Evolutionary conservation across 2,797 vertebrate species (phyloP).

Genomic region (Diglossa cyanea): DNA sequence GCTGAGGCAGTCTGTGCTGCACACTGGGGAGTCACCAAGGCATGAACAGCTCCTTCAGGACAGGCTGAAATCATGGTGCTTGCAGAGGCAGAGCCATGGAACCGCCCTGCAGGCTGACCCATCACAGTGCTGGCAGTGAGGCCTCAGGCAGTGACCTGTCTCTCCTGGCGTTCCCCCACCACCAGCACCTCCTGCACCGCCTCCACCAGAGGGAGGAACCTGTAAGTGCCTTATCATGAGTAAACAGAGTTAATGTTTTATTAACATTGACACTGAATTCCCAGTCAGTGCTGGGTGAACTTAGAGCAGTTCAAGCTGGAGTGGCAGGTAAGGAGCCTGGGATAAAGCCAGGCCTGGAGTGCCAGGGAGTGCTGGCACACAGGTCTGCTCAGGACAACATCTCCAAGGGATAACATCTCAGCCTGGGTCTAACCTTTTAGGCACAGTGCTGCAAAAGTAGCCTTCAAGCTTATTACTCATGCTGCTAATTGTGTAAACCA

Average conservation of each 20-base stretch:
- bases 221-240: fast-evolving
- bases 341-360: neutral
- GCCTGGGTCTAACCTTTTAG: neutral
- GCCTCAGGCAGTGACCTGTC: neutral
- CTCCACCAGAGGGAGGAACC: neutral
- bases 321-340: neutral
- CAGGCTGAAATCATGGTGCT: neutral
- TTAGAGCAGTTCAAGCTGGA: neutral
- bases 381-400: neutral
- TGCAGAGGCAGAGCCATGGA: neutral
- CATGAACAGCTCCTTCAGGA: neutral
- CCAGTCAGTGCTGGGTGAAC: neutral
- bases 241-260: neutral
- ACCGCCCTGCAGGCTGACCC: neutral
- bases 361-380: neutral
- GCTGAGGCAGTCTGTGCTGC: fast-evolving
- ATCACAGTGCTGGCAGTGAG: neutral
- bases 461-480: neutral
- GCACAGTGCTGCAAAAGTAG: neutral
- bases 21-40: neutral
- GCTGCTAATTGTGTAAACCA: neutral
- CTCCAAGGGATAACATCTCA: neutral
- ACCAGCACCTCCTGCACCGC: neutral
- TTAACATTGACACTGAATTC: neutral
- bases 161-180: neutral